Evolutionary conservation across 2,797 vertebrate species (phyloP), one percentile per base, ranked within the genome.

Genomic region (Microctenopoma lineatum): DNA sequence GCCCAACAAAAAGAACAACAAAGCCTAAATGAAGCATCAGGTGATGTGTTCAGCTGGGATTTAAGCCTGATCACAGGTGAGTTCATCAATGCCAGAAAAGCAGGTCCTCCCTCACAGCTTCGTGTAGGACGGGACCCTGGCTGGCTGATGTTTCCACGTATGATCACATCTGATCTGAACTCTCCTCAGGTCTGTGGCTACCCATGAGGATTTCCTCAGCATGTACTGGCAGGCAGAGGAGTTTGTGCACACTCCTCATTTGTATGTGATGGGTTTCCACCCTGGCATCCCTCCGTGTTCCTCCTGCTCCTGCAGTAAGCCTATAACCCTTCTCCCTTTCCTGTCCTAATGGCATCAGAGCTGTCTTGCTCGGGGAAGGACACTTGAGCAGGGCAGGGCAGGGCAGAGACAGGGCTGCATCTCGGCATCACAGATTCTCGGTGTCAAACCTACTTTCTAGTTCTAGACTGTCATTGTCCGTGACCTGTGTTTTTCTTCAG

Each of bases 21-120:
- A 55, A 18, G 18, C 26, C 50, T 2, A 4, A 34, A 46, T 11
- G 18, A 27, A 6, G 67, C 70, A 25, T 38, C 53, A 42, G 42
- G 46, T 39, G 58, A 6, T 42, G 57, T 15, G 46, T 5, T 32
- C 29, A 32, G 29, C 29, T 6, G 29, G 7, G 29, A 32, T 32
- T 32, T 32, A 32, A 32, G 29, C 29, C 29, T 32, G 29, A 66
- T 47, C 21, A 29, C 8, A 38, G 21, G 21, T 21, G 21, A 21
- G 21, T 21, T 21, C 21, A 79, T 73, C 58, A 73, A 27, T 62
- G 50, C 62, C 64, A 66, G 59, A 71, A 70, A 55, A 75, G 61
- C 55, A 70, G 61, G 21, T 73, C 78, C 82, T 78, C 65, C 39
- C 58, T 69, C 39, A 64, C 32, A 55, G 70, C 46, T 36, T 72